These are phyloP conservation scores for Aphaenogaster floridana DNA, from an alignment of 1,140 invertebrate species.

Conservation along the genomic window DNA sequence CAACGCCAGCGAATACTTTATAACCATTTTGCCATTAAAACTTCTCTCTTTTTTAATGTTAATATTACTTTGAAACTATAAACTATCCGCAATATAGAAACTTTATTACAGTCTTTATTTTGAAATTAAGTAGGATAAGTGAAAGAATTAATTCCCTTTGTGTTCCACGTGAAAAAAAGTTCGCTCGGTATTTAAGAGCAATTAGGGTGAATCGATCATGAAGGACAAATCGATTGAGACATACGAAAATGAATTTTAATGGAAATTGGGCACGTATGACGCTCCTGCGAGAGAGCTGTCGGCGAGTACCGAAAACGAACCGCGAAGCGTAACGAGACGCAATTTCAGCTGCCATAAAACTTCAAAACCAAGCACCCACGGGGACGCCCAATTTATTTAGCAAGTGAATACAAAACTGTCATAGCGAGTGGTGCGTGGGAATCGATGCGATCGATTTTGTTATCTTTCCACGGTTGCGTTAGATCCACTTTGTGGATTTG, in stretches of 20 bases:
- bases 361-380: constrained; percentile 34
- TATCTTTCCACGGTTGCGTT: neutral
- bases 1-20: neutral
- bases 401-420: constrained; percentile 44
- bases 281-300: constrained; percentile 47
- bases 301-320: constrained; percentile 43
- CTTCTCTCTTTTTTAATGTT: neutral
- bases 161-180: neutral
- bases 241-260: constrained; percentile 26
- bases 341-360: constrained; percentile 50
- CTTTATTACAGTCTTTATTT: constrained; percentile 10
- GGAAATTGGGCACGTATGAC: constrained; percentile 9
- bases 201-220: constrained; percentile 14
- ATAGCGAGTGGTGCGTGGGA: constrained; percentile 25
- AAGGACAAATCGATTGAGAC: constrained; percentile 10
- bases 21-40: neutral
- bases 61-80: constrained; percentile 29
- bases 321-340: constrained; percentile 53
- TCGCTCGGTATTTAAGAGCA: neutral
- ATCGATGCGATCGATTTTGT: constrained; percentile 52
- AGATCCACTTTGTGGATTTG: constrained; percentile 27
- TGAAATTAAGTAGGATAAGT: neutral
- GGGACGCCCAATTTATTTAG: constrained; percentile 53
- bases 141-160: neutral
- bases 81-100: neutral